These are phyloP conservation scores for Meteorus colon DNA, from an alignment of 2,888 invertebrate species.

Conservation along the genomic window DNA sequence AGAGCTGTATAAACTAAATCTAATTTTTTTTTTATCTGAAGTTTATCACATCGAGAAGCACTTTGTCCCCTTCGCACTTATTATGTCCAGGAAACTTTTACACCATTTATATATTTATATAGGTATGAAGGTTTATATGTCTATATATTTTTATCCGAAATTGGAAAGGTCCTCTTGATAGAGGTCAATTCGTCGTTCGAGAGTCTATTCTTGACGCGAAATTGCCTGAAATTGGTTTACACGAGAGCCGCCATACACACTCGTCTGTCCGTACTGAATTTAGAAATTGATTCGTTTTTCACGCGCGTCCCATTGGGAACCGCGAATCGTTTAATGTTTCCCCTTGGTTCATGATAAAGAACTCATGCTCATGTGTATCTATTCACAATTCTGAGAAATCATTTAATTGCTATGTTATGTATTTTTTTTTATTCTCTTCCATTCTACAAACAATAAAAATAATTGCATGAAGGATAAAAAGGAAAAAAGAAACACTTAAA, in stretches of 20 bases:
- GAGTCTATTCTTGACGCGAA: constrained; percentile 73
- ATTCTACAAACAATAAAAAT: too few relatives aligned
- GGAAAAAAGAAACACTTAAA: too few relatives aligned
- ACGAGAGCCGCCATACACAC: constrained; percentile 61
- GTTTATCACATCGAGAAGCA: background rate
- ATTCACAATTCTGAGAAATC: background rate
- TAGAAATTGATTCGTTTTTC: constrained; percentile 69
- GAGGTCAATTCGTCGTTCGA: constrained; percentile 70
- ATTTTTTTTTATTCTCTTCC: background rate
- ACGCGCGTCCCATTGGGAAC: constrained; percentile 49
- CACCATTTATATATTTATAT: constrained; percentile 17
- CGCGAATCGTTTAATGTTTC: constrained; percentile 62
- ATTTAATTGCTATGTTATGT: too few relatives aligned
- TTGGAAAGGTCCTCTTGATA: constrained; percentile 67
- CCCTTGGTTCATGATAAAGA: constrained; percentile 34
- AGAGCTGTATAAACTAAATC: background rate
- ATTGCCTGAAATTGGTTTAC: constrained; percentile 74
- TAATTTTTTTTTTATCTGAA: background rate
- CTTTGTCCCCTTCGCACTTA: background rate
- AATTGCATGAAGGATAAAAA: too few relatives aligned
- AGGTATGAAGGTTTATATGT: background rate
- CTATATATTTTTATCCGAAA: constrained; percentile 60
- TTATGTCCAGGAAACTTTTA: background rate
- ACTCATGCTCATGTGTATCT: background rate
- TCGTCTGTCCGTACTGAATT: constrained; percentile 42